Base-by-base conservation (phyloP, 2,113 vertebrate species). In the Syngnathoides biaculeatus region DNA sequence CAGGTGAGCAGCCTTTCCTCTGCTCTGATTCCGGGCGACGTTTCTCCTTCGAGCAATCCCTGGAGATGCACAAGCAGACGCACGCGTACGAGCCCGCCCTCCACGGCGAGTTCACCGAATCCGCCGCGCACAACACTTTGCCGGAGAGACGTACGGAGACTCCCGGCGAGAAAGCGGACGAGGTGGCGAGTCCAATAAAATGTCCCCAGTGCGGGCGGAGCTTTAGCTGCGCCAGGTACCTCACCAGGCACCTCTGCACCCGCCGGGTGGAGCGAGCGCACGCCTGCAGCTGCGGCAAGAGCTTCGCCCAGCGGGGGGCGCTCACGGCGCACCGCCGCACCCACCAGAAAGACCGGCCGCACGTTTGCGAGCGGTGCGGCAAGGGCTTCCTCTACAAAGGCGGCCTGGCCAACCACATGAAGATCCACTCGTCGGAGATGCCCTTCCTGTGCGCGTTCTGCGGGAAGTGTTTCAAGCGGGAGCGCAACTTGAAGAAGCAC, bases 301-400 rank as follows among this genome's bases (percentile, higher is more conserved):
- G 87, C 74, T 88, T 93, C 48, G 69, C 84, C 45, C 92, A 88
- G 90, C 88, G 83, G 73, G 92, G 84, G 8, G 75, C 90, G 50
- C 93, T 91, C 73, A 90, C 81, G 11, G 91, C 85, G 59, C 94
- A 91, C 73, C 86, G 88, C 2, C 85, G 87, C 35, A 84, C 65
- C 24, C 92, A 92, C 81, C 90, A 81, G 3, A 86, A 84, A 14
- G 89, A 91, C 19, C 70, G 85, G n/a, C 85, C 86, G 0, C 88
- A 89, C 61, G 77, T 38, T 1, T 90, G 88, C 35, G 12, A 86
- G 9, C 89, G 90, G 61, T 94, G 92, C 19, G 90, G 87, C 19
- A 94, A 93, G 42, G 89, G 90, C 2, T 94, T 94, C 84, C 90
- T 92, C 53, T 93, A 93, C 70, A 89, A 82, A 40, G 92, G 92